Evolutionary conservation across 2,888 invertebrate genomes (phyloP).

Genomic region (Parochlus steinenii): DNA sequence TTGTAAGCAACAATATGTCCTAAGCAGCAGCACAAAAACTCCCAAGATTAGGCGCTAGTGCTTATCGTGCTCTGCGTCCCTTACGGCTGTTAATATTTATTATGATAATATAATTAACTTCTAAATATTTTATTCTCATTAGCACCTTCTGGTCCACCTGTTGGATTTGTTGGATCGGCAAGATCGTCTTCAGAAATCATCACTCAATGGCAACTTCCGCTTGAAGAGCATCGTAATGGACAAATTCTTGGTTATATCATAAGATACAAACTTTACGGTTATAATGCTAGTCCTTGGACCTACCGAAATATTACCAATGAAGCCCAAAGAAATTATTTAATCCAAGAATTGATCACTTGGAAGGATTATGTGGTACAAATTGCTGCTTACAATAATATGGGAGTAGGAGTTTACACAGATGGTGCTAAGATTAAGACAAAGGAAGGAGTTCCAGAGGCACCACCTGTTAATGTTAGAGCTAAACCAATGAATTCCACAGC

Average conservation of each 20-base stretch:
- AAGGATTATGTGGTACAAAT: conserved; percentile 94
- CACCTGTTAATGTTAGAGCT: conserved; percentile 68
- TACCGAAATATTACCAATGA: conserved; percentile 84
- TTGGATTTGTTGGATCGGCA: conserved; percentile 87
- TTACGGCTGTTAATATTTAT: too few species aligned
- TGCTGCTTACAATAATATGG: conserved; percentile 93
- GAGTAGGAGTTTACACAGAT: conserved; percentile 82
- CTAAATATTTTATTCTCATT: conserved; percentile 7
- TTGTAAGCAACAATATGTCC: too few species aligned
- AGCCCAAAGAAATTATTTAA: conserved; percentile 75
- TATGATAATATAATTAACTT: too few species aligned
- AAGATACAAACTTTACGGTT: conserved; percentile 78
- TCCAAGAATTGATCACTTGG: conserved; percentile 91
- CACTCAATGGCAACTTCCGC: conserved; percentile 91
- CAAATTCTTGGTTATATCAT: conserved; percentile 87
- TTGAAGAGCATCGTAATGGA: conserved; percentile 89
- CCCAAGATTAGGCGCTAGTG: too few species aligned
- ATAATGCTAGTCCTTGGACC: conserved; percentile 85
- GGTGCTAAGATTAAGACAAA: conserved; percentile 86
- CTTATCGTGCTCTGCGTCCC: too few species aligned
- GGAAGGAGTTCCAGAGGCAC: conserved; percentile 88
- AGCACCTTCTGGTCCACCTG: conserved; percentile 94
- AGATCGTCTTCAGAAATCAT: conserved; percentile 89
- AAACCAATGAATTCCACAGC: conserved; percentile 76
- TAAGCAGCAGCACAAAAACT: too few species aligned